Percentiles rank a stretch among this genome's conserved stretches.
These are phyloP conservation scores for Caenorhabditis afra DNA, from an alignment of 2,888 invertebrate genomes.

Conservation along the genomic window DNA sequence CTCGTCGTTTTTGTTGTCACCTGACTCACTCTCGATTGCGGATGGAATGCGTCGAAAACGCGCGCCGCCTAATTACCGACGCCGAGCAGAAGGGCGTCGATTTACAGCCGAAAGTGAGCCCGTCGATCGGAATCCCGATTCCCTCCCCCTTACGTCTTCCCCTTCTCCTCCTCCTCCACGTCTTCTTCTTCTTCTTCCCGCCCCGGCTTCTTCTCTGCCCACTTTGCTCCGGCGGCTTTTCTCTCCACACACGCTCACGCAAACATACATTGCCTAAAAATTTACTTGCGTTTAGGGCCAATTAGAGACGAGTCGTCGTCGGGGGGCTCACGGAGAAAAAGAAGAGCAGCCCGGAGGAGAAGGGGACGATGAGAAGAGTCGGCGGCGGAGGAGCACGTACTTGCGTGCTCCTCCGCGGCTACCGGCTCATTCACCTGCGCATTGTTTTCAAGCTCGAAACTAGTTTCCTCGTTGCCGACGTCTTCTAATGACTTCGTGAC, in stretches of 20 bases:
- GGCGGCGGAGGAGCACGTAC: constrained; percentile 50
- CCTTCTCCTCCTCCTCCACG: constrained; percentile 19
- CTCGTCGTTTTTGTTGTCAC: constrained; percentile 8
- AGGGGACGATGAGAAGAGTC: constrained; percentile 28
- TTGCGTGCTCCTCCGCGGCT: constrained; percentile 16
- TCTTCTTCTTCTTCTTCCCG: not conserved
- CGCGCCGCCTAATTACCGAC: constrained; percentile 12
- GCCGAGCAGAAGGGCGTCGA: constrained; percentile 32
- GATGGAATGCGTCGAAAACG: constrained; percentile 11
- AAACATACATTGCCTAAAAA: constrained; percentile 55
- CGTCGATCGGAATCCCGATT: constrained; percentile 14
- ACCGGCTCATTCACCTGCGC: constrained; percentile 33
- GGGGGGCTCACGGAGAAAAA: constrained; percentile 31
- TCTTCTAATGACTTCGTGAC: not conserved
- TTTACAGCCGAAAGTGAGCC: constrained; percentile 18
- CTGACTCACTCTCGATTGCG: constrained; percentile 22
- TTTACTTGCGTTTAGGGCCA: constrained; percentile 62
- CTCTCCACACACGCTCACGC: constrained; percentile 24
- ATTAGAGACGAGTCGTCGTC: constrained; percentile 55
- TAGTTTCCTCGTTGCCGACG: not conserved
- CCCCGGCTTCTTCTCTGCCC: not conserved
- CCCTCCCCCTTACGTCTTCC: constrained; percentile 1
- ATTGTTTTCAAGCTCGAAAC: constrained; percentile 29
- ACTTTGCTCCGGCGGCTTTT: constrained; percentile 15
- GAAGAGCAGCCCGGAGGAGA: constrained; percentile 10